Percentiles rank a stretch among this genome's conserved stretches.
Conservation (phyloP, 2,888 invertebrate species). For the Spisula solida region DNA sequence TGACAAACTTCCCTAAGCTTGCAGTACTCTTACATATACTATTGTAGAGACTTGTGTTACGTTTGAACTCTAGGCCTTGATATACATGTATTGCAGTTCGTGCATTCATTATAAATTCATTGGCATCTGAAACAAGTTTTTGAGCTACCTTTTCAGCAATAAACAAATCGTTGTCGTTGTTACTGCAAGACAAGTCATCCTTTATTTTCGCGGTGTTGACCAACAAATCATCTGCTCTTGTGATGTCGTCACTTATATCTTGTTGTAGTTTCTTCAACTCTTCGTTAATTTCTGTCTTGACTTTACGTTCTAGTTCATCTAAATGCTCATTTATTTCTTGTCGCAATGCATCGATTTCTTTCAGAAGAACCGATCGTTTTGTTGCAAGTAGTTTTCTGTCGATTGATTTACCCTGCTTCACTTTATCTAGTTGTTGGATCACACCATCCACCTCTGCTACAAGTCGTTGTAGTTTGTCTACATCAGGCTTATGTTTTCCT, state of each 20-base stretch:
- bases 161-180: neutral
- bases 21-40: neutral
- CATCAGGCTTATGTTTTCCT: no score
- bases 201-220: neutral
- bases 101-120: neutral
- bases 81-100: no score
- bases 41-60: neutral
- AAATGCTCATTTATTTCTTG: neutral
- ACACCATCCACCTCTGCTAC: neutral
- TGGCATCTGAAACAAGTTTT: neutral
- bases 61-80: neutral
- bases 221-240: neutral
- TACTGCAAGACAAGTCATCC: neutral
- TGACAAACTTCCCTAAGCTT: neutral
- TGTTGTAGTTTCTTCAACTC: neutral
- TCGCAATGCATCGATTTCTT: neutral
- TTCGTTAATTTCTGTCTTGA: neutral
- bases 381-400: neutral
- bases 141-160: neutral
- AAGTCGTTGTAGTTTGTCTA: no score
- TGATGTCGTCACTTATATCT: neutral
- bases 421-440: neutral
- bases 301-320: neutral
- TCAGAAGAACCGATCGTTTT: neutral
- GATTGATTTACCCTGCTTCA: neutral